Percentiles rank a stretch among this genome's conserved stretches.
These are phyloP conservation scores for Palythoa grandis DNA, from an alignment of 92 coral and sea anemone species.

Conservation along the genomic window DNA sequence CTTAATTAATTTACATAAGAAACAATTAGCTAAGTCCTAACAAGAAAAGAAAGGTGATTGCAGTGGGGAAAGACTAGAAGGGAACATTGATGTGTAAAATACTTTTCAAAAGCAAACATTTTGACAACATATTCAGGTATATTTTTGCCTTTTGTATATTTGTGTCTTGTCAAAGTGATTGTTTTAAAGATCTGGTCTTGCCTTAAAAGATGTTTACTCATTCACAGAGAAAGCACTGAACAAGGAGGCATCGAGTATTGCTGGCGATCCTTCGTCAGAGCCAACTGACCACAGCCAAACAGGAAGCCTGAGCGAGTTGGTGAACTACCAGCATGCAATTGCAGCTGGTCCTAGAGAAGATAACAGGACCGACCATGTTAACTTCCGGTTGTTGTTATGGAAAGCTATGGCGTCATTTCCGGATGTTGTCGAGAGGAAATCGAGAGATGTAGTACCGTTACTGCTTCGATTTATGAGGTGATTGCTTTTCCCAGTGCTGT, in stretches of 20 bases:
- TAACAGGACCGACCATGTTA: conserved; percentile 81
- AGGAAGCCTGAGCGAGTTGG: conserved; percentile 47
- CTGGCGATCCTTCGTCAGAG: neutral
- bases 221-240: conserved; percentile 31
- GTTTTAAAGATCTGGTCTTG: too few species aligned
- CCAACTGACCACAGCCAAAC: conserved; percentile 23
- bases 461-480: conserved; percentile 88
- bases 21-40: too few species aligned
- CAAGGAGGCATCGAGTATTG: neutral
- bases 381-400: conserved; percentile 92
- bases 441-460: conserved; percentile 88
- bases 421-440: conserved; percentile 80
- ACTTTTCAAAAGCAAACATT: too few species aligned
- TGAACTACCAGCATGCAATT: conserved; percentile 48
- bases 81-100: too few species aligned
- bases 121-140: too few species aligned
- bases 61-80: too few species aligned
- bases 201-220: neutral
- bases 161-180: too few species aligned
- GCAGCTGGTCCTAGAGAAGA: conserved; percentile 75
- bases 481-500: neutral
- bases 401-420: conserved; percentile 93
- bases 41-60: too few species aligned
- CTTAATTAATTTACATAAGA: too few species aligned
- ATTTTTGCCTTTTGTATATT: too few species aligned